phyloP scores from a whole-genome alignment of 2,888 invertebrate genomes.

The Rhabditophanes sp. region DNA sequence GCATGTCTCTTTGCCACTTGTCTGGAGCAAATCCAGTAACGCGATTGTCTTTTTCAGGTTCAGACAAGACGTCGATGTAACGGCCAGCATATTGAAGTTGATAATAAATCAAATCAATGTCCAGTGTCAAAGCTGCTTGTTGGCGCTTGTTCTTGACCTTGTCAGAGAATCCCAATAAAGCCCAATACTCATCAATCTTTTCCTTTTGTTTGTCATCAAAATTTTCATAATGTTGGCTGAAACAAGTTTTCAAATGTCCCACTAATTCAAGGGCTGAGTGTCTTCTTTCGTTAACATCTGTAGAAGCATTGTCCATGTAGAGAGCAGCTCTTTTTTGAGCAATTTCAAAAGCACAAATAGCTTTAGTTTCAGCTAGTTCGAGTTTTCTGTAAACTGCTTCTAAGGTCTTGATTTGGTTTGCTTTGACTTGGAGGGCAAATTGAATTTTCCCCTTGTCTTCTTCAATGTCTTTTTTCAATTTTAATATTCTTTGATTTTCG shows the following conservation, averaged over 20 bases:
- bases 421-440: constrained; percentile 29
- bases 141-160: constrained; percentile 20
- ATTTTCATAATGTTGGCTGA: constrained; percentile 25
- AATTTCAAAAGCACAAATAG: constrained; percentile 30
- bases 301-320: constrained; percentile 10
- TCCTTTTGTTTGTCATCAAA: constrained; percentile 32
- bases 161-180: constrained; percentile 30
- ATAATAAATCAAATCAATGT: constrained; percentile 32
- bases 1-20: constrained; percentile 44
- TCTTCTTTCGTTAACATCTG: constrained; percentile 17
- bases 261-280: constrained; percentile 26
- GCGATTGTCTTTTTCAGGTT: constrained; percentile 38
- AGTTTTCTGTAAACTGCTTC: constrained; percentile 25
- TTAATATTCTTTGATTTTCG: constrained; percentile 13
- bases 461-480: constrained; percentile 18
- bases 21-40: constrained; percentile 45
- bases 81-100: constrained; percentile 35
- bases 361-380: constrained; percentile 35
- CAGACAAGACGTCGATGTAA: constrained; percentile 36
- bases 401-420: constrained; percentile 21
- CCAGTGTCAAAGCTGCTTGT: constrained; percentile 25
- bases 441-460: constrained; percentile 32
- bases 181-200: constrained; percentile 32
- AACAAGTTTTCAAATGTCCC: constrained; percentile 29
- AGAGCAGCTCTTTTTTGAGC: constrained; percentile 15